Percentiles rank a stretch among this genome's conserved stretches.
Conservation (phyloP, 1,140 invertebrate species). For the Brachionus koreanus region DNA sequence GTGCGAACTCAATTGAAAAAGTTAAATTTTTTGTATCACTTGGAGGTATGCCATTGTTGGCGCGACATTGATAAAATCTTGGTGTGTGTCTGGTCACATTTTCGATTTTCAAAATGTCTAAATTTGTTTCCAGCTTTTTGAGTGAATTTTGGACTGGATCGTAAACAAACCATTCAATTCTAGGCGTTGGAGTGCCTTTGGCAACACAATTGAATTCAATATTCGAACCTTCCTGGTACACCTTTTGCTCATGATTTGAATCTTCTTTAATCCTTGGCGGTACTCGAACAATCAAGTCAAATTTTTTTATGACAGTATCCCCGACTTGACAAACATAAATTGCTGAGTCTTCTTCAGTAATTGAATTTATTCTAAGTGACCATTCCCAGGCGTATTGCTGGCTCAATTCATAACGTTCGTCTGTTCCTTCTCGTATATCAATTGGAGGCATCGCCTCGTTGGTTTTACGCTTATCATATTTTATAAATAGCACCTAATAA, state of each 20-base stretch:
- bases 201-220: constrained; percentile 6
- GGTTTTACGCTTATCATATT: constrained; percentile 6
- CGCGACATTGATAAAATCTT: constrained; percentile 21
- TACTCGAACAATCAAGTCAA: constrained; percentile 22
- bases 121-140: background rate
- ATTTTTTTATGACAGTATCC: constrained; percentile 22
- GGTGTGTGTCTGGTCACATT: constrained; percentile 36
- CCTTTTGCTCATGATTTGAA: constrained; percentile 9
- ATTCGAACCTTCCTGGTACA: background rate
- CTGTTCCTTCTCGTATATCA: constrained; percentile 10
- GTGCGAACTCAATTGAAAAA: constrained; percentile 31
- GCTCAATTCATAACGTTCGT: constrained; percentile 16
- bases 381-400: constrained; percentile 40
- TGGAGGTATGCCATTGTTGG: constrained; percentile 14
- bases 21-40: constrained; percentile 43
- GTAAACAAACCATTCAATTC: background rate
- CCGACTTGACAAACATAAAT: constrained; percentile 37
- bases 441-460: background rate
- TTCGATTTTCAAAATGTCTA: background rate
- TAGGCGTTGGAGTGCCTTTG: background rate
- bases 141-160: background rate
- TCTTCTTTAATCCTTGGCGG: constrained; percentile 25
- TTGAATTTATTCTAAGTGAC: constrained; percentile 25
- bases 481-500: constrained; percentile 29
- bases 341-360: constrained; percentile 44